Conservation (phyloP, 2,888 invertebrate genomes). For the Acronicta leporina region DNA sequence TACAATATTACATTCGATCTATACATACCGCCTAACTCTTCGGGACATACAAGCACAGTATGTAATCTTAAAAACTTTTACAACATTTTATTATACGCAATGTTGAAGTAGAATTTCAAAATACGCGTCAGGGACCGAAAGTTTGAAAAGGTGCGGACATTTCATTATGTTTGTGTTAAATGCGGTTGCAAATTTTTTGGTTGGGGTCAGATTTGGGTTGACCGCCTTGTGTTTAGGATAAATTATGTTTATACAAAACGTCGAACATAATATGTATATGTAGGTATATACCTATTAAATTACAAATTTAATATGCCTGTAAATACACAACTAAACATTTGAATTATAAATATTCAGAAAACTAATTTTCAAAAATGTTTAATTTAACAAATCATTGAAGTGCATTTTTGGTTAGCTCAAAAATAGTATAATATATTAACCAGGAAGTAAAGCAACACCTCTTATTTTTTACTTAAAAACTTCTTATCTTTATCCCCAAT, state of each 20-base stretch:
- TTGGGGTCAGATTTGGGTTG: slow-evolving; percentile 12
- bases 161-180: slow-evolving; percentile 42
- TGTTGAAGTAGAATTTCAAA: slow-evolving; percentile 10
- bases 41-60: too few species aligned
- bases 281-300: too few species aligned
- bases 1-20: too few species aligned
- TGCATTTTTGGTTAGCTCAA: neutral
- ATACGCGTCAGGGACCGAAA: slow-evolving; percentile 20
- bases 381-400: too few species aligned
- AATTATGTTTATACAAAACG: neutral
- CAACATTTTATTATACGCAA: neutral
- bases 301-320: too few species aligned
- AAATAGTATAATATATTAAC: neutral
- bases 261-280: too few species aligned
- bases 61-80: too few species aligned
- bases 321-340: too few species aligned
- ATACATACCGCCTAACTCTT: too few species aligned
- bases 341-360: too few species aligned
- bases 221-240: slow-evolving; percentile 6
- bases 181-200: slow-evolving; percentile 39
- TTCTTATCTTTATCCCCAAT: neutral
- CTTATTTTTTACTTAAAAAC: neutral
- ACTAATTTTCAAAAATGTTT: too few species aligned
- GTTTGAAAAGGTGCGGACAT: slow-evolving; percentile 45
- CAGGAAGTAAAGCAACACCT: neutral